Conservation (phyloP, 2,888 invertebrate species). For the Trissoscelio sp. region DNA sequence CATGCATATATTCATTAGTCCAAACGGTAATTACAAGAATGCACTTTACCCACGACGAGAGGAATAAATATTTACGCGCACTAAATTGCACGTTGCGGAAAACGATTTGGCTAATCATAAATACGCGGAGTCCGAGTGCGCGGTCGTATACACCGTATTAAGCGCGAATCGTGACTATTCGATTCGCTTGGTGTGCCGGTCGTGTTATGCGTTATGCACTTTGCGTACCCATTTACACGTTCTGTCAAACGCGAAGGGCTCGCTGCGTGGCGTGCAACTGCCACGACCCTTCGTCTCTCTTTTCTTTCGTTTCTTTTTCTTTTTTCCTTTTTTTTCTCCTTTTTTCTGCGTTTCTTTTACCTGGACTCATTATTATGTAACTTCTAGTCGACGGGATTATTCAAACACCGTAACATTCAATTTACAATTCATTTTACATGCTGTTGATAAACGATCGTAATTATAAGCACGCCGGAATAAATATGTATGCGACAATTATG, state of each 20-base stretch:
- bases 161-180: slow-evolving; percentile 55
- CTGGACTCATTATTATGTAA: slow-evolving; percentile 9
- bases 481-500: slow-evolving; percentile 29
- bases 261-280: slow-evolving; percentile 7
- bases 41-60: slow-evolving; percentile 59
- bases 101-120: slow-evolving; percentile 66
- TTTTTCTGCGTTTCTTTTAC: background rate
- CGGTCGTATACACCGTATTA: slow-evolving; percentile 16
- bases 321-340: background rate
- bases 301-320: slow-evolving; percentile 1
- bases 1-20: slow-evolving; percentile 68
- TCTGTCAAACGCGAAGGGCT: slow-evolving; percentile 59
- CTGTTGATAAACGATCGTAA: slow-evolving; percentile 46
- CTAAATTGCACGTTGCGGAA: slow-evolving; percentile 67
- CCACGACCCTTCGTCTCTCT: background rate
- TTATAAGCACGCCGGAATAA: slow-evolving; percentile 21
- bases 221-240: slow-evolving; percentile 60
- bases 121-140: slow-evolving; percentile 33
- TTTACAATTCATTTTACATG: slow-evolving; percentile 49
- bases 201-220: slow-evolving; percentile 51
- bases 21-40: slow-evolving; percentile 68
- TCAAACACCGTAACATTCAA: slow-evolving; percentile 51
- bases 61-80: slow-evolving; percentile 68
- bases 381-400: slow-evolving; percentile 16
- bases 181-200: slow-evolving; percentile 50